A percentile compares a stretch with the other conserved stretches of the same genome.
Conservation (phyloP, 2,888 invertebrate species). For the Salpingus planirostris region DNA sequence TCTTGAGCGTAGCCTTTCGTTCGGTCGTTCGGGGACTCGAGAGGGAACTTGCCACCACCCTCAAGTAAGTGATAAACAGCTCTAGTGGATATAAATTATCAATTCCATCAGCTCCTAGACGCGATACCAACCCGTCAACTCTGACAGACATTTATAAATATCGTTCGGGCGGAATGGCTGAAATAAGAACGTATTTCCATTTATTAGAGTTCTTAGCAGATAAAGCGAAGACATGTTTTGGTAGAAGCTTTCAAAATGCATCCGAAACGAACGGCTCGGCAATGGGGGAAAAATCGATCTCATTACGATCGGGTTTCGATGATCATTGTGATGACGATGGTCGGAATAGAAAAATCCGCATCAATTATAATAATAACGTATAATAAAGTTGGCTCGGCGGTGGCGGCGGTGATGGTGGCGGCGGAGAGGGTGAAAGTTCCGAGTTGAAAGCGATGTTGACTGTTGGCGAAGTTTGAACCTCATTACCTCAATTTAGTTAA, state of each 20-base stretch:
- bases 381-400: not conserved
- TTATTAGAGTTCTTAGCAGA: constrained; percentile 20
- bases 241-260: constrained; percentile 2
- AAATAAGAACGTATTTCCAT: constrained; percentile 30
- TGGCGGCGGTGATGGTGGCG: not conserved
- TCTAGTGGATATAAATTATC: constrained; percentile 34
- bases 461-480: constrained; percentile 32
- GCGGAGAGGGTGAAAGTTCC: constrained; percentile 19
- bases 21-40: too few species aligned
- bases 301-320: too few species aligned
- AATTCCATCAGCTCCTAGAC: constrained; percentile 32
- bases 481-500: constrained; percentile 40
- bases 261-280: constrained; percentile 1
- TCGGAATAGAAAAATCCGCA: too few species aligned
- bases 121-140: constrained; percentile 29
- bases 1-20: not conserved
- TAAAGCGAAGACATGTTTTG: constrained; percentile 11
- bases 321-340: too few species aligned
- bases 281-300: too few species aligned
- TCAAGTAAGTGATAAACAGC: constrained; percentile 18
- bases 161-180: constrained; percentile 26
- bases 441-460: constrained; percentile 24
- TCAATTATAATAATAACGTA: too few species aligned
- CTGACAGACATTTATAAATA: constrained; percentile 35
- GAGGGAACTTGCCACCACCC: constrained; percentile 3